These are phyloP conservation scores for Etheostoma perlongum DNA, from an alignment of 2,797 vertebrate genomes.

Conservation along the genomic window DNA sequence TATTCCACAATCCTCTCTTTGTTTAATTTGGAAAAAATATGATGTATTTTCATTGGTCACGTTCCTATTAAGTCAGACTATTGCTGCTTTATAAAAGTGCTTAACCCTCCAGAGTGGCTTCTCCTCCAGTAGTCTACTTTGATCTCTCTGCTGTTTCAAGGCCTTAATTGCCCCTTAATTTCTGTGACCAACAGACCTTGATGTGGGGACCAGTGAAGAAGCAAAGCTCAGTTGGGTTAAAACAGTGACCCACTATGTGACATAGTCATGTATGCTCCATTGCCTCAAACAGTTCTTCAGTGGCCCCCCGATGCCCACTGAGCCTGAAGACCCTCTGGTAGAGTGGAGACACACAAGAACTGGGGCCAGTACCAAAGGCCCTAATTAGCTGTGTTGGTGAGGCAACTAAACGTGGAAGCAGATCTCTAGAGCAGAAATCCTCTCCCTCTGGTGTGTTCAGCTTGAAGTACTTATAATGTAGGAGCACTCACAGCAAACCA, in stretches of 20 bases:
- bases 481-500: constrained; percentile 40
- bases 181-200: constrained; percentile 81
- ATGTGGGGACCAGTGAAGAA: constrained; percentile 73
- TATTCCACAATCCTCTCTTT: constrained; percentile 47
- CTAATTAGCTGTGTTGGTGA: constrained; percentile 73
- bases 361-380: constrained; percentile 49
- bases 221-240: constrained; percentile 73
- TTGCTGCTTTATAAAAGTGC: constrained; percentile 64
- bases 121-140: constrained; percentile 66
- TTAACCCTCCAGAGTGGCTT: constrained; percentile 63
- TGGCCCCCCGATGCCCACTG: constrained; percentile 53
- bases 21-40: constrained; percentile 51
- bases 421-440: constrained; percentile 65
- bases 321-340: constrained; percentile 55
- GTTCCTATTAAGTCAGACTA: constrained; percentile 56
- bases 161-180: constrained; percentile 84
- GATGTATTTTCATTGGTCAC: constrained; percentile 53
- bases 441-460: constrained; percentile 63
- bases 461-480: constrained; percentile 61
- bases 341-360: constrained; percentile 43
- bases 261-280: constrained; percentile 63
- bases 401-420: constrained; percentile 57
- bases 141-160: constrained; percentile 73
- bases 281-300: constrained; percentile 55
- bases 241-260: constrained; percentile 77